Evolutionary conservation across 2,888 invertebrate genomes (phyloP), one percentile per base, ranked within the genome.

Genomic region (Standfussiana lucernea): DNA sequence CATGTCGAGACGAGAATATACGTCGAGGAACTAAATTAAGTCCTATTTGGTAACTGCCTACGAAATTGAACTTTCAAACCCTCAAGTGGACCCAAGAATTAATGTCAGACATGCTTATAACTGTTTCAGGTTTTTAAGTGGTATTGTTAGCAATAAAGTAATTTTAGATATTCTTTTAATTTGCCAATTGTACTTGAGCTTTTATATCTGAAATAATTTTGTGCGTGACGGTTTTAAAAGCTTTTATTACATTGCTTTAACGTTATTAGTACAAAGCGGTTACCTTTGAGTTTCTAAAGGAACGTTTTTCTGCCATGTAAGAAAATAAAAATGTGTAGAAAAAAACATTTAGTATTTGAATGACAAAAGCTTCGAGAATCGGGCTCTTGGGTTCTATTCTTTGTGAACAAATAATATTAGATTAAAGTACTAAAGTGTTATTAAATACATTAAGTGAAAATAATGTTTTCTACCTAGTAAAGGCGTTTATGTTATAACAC

Each of bases 11-110:
- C 79, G 79, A 76, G 82, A 82, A 87, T 88, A 87, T 88, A 84
- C 74, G 73, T 47, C 32, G 68, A 88, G 84, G 86, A 88, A 86
- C 88, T 86, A 90, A 91, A 91, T 92, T 91, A 87, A 59, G 74
- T 82, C 74, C 50, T 75, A 72, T 75, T 76, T 87, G 70, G 82
- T 87, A 90, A 86, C 85, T 89, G 85, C 82, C 82, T 69, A 50
- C 61, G 35, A 72, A 83, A 77, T 76, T 35, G 56, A 83, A 84
- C 71, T 84, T 78, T 56, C 35, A 13, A 69, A 70, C 74, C 73
- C 45, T 62, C 71, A 74, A 72, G 72, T 73, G 56, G 67, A n/a
- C 24, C 68, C 42, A 61, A 72, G 77, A 79, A 86, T 72, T 79
- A 50, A 61, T 65, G 64, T 72, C 13, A 32, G 62, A 56, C 42